Conservation (phyloP, 1,140 invertebrate species). For the Berghia stephanieae region DNA sequence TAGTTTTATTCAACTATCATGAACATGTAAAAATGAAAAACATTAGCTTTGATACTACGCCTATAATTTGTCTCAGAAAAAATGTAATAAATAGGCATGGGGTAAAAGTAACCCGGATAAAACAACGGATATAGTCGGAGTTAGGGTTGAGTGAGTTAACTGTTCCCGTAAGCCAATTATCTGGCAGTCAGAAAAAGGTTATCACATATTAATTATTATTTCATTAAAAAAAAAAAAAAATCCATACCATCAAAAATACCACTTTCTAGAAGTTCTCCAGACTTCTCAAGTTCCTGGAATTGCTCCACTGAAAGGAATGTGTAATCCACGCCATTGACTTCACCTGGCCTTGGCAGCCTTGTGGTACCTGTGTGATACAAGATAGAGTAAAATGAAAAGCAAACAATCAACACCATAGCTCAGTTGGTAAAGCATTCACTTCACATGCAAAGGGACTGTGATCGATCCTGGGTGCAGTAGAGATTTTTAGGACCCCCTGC, state of each 20-base stretch:
- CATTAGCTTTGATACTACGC: too few species aligned
- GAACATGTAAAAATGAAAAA: too few species aligned
- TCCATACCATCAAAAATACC: conserved; percentile 74
- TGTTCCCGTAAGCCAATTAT: not conserved
- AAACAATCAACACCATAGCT: not conserved
- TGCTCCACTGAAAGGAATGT: conserved; percentile 74
- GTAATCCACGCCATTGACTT: conserved; percentile 77
- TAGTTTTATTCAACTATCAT: too few species aligned
- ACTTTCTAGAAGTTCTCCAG: conserved; percentile 75
- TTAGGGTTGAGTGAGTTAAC: conserved; percentile 6
- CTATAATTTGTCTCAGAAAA: too few species aligned
- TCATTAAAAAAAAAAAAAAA: not conserved
- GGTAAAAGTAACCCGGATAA: too few species aligned
- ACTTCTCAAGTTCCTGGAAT: conserved; percentile 73
- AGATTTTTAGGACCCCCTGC: too few species aligned
- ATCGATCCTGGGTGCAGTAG: too few species aligned
- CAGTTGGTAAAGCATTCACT: too few species aligned
- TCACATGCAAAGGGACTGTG: too few species aligned
- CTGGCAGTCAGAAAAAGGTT: not conserved
- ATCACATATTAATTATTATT: not conserved
- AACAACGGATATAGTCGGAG: too few species aligned
- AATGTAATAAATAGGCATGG: too few species aligned
- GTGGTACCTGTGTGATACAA: conserved; percentile 75
- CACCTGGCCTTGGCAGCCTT: conserved; percentile 71
- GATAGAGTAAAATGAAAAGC: too few species aligned